A percentile compares a stretch with the other conserved stretches of the same genome.
These are phyloP conservation scores for Muntiacus reevesi DNA, from an alignment of 2,113 vertebrate genomes.

Conservation along the genomic window DNA sequence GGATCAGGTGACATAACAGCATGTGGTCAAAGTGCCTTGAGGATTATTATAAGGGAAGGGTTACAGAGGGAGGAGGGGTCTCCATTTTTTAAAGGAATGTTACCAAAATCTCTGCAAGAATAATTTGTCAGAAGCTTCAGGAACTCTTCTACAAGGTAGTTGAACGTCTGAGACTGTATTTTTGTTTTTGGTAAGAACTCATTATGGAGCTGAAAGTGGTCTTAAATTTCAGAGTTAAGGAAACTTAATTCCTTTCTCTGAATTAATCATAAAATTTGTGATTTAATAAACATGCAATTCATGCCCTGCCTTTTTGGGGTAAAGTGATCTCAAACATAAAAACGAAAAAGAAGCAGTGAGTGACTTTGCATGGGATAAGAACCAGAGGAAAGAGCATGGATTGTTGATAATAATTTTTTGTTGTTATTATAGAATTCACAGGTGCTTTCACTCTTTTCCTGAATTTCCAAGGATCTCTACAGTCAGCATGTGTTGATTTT, in stretches of 20 bases:
- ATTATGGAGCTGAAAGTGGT: not conserved
- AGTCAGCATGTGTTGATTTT: not conserved
- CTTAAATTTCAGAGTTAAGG: not conserved
- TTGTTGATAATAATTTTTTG: not conserved
- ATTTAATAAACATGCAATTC: not conserved
- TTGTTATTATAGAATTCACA: not conserved
- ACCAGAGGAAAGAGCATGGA: not conserved
- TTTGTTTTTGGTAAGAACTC: not conserved
- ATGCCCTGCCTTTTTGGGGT: not conserved
- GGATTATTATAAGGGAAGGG: not conserved
- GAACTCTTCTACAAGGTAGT: not conserved
- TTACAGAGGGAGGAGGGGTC: not conserved
- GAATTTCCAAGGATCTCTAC: not conserved
- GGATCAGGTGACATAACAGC: not conserved
- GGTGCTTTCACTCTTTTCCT: not conserved
- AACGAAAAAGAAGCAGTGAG: not conserved
- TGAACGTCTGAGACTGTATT: not conserved
- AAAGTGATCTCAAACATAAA: not conserved
- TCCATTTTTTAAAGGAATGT: not conserved
- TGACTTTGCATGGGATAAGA: not conserved
- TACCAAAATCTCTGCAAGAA: not conserved
- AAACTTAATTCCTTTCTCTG: not conserved
- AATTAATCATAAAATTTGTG: not conserved
- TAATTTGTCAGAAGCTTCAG: not conserved
- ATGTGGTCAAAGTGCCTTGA: not conserved